Percentiles rank a stretch among this genome's conserved stretches.
phyloP scores from a whole-genome alignment of 2,888 invertebrate species.

The Argynnis bischoffii region DNA sequence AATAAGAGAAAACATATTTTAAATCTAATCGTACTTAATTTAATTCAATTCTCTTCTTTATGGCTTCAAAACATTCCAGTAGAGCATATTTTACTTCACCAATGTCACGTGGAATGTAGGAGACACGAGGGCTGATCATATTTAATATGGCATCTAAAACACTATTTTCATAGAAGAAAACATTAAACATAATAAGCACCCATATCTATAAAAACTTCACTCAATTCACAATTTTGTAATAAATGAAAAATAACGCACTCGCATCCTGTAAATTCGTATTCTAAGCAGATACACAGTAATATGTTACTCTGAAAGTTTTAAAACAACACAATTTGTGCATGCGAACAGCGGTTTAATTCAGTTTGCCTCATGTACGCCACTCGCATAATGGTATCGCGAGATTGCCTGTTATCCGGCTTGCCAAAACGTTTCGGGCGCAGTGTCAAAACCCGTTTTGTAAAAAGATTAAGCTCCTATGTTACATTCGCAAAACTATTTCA shows the following conservation, averaged over 20 bases:
- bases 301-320: slow-evolving; percentile 21
- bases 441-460: slow-evolving; percentile 13
- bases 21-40: too few relatives aligned
- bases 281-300: slow-evolving; percentile 11
- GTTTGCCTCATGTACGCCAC: slow-evolving; percentile 27
- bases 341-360: slow-evolving; percentile 35
- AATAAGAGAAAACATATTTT: too few relatives aligned
- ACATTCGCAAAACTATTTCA: slow-evolving; percentile 2
- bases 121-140: too few relatives aligned
- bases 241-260: not conserved
- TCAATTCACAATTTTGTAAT: too few relatives aligned
- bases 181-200: too few relatives aligned
- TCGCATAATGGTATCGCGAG: slow-evolving; percentile 31
- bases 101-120: too few relatives aligned
- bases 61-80: too few relatives aligned
- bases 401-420: slow-evolving; percentile 32
- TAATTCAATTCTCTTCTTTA: too few relatives aligned
- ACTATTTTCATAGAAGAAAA: too few relatives aligned
- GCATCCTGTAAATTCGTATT: not conserved
- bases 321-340: slow-evolving; percentile 27
- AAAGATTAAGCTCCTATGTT: slow-evolving; percentile 22
- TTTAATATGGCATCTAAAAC: too few relatives aligned
- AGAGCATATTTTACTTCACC: too few relatives aligned
- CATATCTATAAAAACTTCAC: too few relatives aligned
- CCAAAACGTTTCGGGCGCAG: slow-evolving; percentile 27